Evolutionary conservation across 2,113 vertebrate genomes (phyloP).

Genomic region (Sminthopsis crassicaudata): DNA sequence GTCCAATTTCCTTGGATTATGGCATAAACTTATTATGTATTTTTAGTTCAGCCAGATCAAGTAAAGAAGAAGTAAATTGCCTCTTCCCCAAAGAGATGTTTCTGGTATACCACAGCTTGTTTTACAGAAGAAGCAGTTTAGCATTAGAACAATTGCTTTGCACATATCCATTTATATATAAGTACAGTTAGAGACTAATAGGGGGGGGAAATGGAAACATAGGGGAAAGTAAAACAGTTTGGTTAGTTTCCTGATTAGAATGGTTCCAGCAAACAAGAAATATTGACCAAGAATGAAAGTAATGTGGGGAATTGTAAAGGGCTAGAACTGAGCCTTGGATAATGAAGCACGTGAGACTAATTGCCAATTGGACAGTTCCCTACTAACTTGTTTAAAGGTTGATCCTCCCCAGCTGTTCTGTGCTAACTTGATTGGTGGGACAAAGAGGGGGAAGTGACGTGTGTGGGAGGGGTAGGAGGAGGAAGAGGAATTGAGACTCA

Average conservation of each 20-base stretch:
- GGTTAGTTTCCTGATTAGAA: not conserved
- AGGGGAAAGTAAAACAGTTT: not conserved
- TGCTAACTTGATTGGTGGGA: too few species aligned
- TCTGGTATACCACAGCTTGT: not conserved
- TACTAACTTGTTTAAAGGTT: too few species aligned
- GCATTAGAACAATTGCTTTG: not conserved
- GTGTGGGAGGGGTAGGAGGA: too few species aligned
- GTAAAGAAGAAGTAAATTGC: not conserved
- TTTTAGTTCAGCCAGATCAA: not conserved
- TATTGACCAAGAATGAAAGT: not conserved
- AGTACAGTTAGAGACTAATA: not conserved
- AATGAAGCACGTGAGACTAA: too few species aligned
- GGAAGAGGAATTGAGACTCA: too few species aligned
- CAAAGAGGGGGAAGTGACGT: too few species aligned
- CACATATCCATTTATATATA: not conserved
- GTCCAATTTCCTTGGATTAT: not conserved
- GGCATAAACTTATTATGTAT: not conserved
- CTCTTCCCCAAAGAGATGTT: not conserved
- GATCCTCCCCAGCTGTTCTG: too few species aligned
- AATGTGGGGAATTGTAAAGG: not conserved
- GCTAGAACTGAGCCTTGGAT: too few species aligned
- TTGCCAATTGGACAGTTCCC: too few species aligned
- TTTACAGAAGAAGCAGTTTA: not conserved
- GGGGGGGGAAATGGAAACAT: not conserved
- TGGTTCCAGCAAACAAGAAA: not conserved